Evolutionary conservation across 2,888 invertebrate genomes (phyloP).

Genomic region (Trissolcus japonicus): DNA sequence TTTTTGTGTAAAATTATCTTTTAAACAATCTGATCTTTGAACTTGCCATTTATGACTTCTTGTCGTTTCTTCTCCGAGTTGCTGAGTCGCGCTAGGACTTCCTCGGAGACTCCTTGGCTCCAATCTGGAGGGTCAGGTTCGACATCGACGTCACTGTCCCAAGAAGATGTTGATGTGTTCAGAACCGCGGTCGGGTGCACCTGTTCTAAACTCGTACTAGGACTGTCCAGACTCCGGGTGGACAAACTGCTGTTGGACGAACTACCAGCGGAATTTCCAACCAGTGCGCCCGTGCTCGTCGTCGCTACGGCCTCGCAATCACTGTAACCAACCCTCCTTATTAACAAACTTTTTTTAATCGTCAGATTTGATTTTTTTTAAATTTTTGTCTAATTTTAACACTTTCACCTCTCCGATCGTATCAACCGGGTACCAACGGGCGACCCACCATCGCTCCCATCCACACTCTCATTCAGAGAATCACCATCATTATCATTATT

Average conservation of each 20-base stretch:
- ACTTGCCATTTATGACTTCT: conserved; percentile 92
- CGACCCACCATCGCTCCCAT: too few species aligned
- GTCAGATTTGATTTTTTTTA: too few species aligned
- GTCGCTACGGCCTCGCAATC: conserved; percentile 68
- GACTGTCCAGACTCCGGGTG: conserved; percentile 81
- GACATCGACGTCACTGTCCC: conserved; percentile 78
- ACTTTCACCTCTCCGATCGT: too few species aligned
- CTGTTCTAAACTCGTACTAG: conserved; percentile 84
- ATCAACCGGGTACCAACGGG: too few species aligned
- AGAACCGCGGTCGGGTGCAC: conserved; percentile 74
- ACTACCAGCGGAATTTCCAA: conserved; percentile 74
- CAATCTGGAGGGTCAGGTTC: conserved; percentile 87
- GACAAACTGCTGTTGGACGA: conserved; percentile 75
- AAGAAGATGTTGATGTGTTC: conserved; percentile 71
- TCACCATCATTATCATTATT: too few species aligned
- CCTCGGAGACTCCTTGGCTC: conserved; percentile 86
- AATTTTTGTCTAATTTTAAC: too few species aligned
- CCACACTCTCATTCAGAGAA: too few species aligned
- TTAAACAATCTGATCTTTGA: background rate
- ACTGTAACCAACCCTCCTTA: conserved; percentile 68
- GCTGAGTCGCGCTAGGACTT: conserved; percentile 84
- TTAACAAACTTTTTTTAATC: too few species aligned
- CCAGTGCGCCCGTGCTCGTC: conserved; percentile 67
- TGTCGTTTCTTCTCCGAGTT: conserved; percentile 92
- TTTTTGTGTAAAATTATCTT: too few species aligned